A percentile compares a stretch with the other conserved stretches of the same genome.
Evolutionary conservation across 2,888 invertebrate genomes (phyloP).

Genomic region (Aphodius sticticus): DNA sequence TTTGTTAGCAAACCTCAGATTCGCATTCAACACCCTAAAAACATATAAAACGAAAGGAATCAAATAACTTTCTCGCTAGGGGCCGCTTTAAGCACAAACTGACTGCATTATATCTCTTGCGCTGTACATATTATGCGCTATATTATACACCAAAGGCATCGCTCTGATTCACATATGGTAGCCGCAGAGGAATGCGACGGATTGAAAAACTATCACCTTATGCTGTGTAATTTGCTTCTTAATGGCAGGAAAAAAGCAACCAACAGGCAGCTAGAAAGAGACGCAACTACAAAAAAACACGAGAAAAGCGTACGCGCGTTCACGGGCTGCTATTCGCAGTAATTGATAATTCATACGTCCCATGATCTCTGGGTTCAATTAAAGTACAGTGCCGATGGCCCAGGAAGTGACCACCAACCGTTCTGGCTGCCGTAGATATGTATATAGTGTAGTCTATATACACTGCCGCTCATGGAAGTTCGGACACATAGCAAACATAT

Average conservation of each 20-base stretch:
- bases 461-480: too few species aligned
- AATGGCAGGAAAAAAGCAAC: neutral
- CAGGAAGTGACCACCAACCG: neutral
- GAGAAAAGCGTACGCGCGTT: neutral
- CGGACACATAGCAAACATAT: too few species aligned
- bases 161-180: conserved; percentile 4
- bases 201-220: conserved; percentile 4
- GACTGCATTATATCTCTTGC: too few species aligned
- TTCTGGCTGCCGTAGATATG: neutral
- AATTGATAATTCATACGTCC: neutral
- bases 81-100: too few species aligned
- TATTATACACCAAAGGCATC: neutral
- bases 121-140: neutral
- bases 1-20: too few species aligned
- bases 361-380: neutral
- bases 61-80: too few species aligned
- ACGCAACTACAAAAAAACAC: neutral
- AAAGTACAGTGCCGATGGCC: neutral
- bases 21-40: too few species aligned
- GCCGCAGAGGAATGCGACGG: neutral
- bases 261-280: neutral
- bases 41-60: too few species aligned
- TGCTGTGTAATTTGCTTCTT: neutral
- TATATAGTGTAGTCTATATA: neutral
- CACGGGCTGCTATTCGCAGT: neutral